Conservation (phyloP, 1,140 invertebrate genomes). For the Drosophila watanabei region DNA sequence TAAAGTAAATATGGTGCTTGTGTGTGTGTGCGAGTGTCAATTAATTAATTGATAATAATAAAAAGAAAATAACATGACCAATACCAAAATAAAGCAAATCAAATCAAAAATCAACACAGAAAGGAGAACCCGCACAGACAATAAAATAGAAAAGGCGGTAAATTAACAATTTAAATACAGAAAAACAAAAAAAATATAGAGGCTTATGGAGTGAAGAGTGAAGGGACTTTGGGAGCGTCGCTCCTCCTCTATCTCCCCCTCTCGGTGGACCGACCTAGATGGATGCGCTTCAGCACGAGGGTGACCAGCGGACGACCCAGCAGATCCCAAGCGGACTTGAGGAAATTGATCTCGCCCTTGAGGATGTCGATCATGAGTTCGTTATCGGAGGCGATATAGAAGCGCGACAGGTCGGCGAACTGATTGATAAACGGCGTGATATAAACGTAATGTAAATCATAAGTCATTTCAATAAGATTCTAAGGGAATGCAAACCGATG, state of each 20-base stretch:
- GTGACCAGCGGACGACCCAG: slow-evolving; percentile 96
- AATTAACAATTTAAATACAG: slow-evolving; percentile 21
- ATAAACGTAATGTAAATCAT: slow-evolving; percentile 74
- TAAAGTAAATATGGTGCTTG: slow-evolving; percentile 17
- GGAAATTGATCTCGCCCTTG: slow-evolving; percentile 98
- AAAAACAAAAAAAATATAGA: slow-evolving; percentile 24
- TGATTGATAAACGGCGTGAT: slow-evolving; percentile 88
- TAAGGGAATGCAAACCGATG: slow-evolving; percentile 13
- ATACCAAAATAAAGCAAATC: slow-evolving; percentile 51
- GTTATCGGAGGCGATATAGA: slow-evolving; percentile 98
- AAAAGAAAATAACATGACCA: slow-evolving; percentile 41
- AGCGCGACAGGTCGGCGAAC: slow-evolving; percentile 98
- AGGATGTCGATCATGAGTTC: slow-evolving; percentile 98
- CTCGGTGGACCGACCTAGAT: slow-evolving; percentile 92
- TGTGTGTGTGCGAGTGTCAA: slow-evolving; percentile 30
- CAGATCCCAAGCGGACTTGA: slow-evolving; percentile 98
- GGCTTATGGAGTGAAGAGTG: slow-evolving; percentile 24
- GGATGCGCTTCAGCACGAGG: slow-evolving; percentile 94
- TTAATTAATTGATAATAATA: slow-evolving; percentile 51
- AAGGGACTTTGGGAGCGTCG: not conserved
- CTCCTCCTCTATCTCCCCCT: not conserved
- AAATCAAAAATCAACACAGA: slow-evolving; percentile 36
- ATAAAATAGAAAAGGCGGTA: slow-evolving; percentile 29
- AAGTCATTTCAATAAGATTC: slow-evolving; percentile 24
- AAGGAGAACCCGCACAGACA: slow-evolving; percentile 20